Evolutionary conservation across 2,888 invertebrate species (phyloP).

Genomic region (Osmoderma eremita): DNA sequence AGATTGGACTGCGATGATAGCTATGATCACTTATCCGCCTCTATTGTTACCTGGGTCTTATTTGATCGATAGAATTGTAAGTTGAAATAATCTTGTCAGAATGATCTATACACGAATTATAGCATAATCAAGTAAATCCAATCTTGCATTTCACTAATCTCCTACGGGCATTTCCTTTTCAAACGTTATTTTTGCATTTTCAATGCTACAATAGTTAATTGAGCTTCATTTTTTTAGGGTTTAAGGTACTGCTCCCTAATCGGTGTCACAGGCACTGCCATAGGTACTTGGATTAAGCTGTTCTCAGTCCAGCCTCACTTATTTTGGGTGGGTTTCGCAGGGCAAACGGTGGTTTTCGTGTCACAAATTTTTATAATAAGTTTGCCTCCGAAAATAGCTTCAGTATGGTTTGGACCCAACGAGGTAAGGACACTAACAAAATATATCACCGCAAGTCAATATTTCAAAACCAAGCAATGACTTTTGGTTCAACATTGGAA

Average conservation of each 20-base stretch:
- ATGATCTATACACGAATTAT: too few species aligned
- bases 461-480: too few species aligned
- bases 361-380: slow-evolving; percentile 93
- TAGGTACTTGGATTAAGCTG: slow-evolving; percentile 90
- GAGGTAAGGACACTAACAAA: slow-evolving; percentile 76
- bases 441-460: too few species aligned
- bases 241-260: slow-evolving; percentile 81
- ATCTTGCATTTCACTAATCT: too few species aligned
- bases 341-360: slow-evolving; percentile 86
- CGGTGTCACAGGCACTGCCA: slow-evolving; percentile 84
- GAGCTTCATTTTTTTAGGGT: slow-evolving; percentile 75
- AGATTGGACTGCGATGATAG: slow-evolving; percentile 97
- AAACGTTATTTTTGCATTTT: too few species aligned
- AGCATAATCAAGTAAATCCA: too few species aligned
- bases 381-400: slow-evolving; percentile 89
- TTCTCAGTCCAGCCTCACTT: slow-evolving; percentile 82
- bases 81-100: too few species aligned
- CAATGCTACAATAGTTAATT: too few species aligned
- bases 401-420: slow-evolving; percentile 96
- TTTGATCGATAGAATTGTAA: slow-evolving; percentile 90
- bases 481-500: too few species aligned
- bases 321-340: slow-evolving; percentile 86
- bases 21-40: slow-evolving; percentile 94
- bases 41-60: slow-evolving; percentile 95
- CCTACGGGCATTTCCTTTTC: too few species aligned